Percentiles rank a stretch among this genome's conserved stretches.
phyloP scores from a whole-genome alignment of 2,888 invertebrate species.

The Meghimatium bilineatum region DNA sequence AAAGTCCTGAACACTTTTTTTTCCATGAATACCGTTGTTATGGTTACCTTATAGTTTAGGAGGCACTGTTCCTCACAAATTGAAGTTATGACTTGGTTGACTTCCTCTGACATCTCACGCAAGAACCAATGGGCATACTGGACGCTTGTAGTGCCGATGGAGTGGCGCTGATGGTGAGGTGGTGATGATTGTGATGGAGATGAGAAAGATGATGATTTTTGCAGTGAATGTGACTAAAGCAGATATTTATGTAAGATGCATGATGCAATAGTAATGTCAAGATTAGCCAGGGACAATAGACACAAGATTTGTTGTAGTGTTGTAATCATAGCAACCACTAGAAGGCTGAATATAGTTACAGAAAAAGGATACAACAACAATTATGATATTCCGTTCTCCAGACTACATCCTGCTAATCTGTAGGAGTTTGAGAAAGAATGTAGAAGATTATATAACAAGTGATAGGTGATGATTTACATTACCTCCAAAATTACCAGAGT shows the following conservation, averaged over 20 bases:
- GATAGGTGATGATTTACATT: background rate
- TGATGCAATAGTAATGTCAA: background rate
- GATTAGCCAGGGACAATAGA: background rate
- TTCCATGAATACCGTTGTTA: background rate
- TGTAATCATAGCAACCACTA: background rate
- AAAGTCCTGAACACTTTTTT: background rate
- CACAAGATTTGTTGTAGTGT: background rate
- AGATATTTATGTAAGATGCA: background rate
- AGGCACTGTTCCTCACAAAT: slow-evolving; percentile 99
- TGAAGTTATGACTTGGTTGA: slow-evolving; percentile 96
- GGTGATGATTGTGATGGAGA: background rate
- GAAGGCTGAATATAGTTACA: background rate
- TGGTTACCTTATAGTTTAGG: slow-evolving; percentile 89
- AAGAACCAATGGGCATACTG: slow-evolving; percentile 95
- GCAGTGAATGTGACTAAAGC: background rate
- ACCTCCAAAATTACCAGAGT: too few species aligned
- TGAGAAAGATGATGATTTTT: background rate
- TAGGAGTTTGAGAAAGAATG: too few species aligned
- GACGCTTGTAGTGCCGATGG: slow-evolving; percentile 94
- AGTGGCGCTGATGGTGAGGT: slow-evolving; percentile 83
- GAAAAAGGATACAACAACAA: background rate
- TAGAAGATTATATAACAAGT: background rate
- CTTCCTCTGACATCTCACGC: slow-evolving; percentile 99
- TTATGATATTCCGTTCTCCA: too few species aligned
- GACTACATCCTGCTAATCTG: too few species aligned